Evolutionary conservation across 2,888 invertebrate genomes (phyloP).

Genomic region (Syrphus vitripennis): DNA sequence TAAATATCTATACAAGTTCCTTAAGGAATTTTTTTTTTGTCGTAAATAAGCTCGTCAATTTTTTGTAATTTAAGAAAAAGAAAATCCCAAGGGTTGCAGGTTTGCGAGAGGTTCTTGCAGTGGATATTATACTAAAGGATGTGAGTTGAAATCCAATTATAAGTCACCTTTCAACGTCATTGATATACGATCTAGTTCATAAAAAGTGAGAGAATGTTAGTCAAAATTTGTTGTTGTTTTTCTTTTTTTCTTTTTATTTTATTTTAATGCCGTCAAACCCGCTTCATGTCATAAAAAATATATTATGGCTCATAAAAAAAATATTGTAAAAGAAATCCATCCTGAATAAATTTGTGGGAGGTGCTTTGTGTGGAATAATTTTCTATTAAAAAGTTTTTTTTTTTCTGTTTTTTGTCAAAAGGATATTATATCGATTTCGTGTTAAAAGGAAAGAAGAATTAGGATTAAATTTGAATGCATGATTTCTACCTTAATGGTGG

Average conservation of each 20-base stretch:
- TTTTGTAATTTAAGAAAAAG: not conserved
- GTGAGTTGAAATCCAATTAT: constrained; percentile 24
- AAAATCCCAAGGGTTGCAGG: not conserved
- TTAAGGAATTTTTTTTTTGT: not conserved
- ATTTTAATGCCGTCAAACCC: not conserved
- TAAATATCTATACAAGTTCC: too few relatives aligned
- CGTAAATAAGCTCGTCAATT: constrained; percentile 8
- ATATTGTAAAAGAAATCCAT: constrained; percentile 32
- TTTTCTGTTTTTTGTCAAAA: not conserved
- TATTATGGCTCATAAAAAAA: constrained; percentile 17
- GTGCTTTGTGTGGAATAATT: constrained; percentile 31
- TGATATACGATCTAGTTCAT: constrained; percentile 15
- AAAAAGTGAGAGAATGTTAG: constrained; percentile 3
- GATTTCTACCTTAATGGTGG: not conserved
- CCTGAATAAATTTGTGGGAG: constrained; percentile 29
- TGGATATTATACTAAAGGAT: not conserved
- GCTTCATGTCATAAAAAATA: constrained; percentile 16
- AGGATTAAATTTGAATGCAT: constrained; percentile 36
- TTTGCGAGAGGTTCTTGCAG: not conserved
- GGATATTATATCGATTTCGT: constrained; percentile 45
- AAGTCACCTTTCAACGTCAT: constrained; percentile 9
- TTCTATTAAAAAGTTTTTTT: constrained; percentile 10
- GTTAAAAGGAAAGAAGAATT: constrained; percentile 10
- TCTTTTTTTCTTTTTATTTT: not conserved
- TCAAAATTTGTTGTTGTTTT: too few relatives aligned